Evolutionary conservation across 2,888 invertebrate species (phyloP).

Genomic region (Drosophila prostipennis): DNA sequence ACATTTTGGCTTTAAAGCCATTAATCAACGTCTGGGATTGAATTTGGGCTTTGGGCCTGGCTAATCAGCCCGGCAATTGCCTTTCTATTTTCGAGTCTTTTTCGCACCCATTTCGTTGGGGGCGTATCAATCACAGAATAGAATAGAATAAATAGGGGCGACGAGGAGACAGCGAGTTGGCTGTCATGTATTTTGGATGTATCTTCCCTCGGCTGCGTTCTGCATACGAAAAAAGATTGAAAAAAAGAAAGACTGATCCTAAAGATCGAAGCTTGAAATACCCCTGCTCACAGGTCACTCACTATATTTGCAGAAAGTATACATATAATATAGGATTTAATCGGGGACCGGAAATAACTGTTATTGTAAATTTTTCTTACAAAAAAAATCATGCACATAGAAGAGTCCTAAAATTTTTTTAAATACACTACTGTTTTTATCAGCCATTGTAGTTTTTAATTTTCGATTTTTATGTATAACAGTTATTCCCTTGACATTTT

Average conservation of each 20-base stretch:
- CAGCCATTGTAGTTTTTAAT: too few relatives aligned
- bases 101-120: slow-evolving; percentile 49
- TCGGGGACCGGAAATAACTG: too few relatives aligned
- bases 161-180: slow-evolving; percentile 21
- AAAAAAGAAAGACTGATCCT: neutral
- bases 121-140: slow-evolving; percentile 64
- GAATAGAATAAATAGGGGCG: neutral
- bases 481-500: too few relatives aligned
- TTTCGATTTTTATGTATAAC: too few relatives aligned
- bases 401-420: too few relatives aligned
- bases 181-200: slow-evolving; percentile 73
- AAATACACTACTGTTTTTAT: too few relatives aligned
- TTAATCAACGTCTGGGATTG: slow-evolving; percentile 68
- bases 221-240: slow-evolving; percentile 49
- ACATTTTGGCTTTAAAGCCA: slow-evolving; percentile 59
- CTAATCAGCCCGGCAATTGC: slow-evolving; percentile 58
- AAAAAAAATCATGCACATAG: too few relatives aligned
- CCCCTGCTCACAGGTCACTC: too few relatives aligned
- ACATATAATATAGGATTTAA: too few relatives aligned
- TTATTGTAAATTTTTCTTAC: too few relatives aligned
- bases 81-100: slow-evolving; percentile 41
- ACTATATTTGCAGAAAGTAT: too few relatives aligned
- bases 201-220: slow-evolving; percentile 50
- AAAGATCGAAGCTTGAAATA: slow-evolving; percentile 4
- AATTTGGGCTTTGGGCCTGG: slow-evolving; percentile 47